These are phyloP conservation scores for Pheosia gnoma DNA, from an alignment of 2,888 invertebrate species.

Conservation along the genomic window DNA sequence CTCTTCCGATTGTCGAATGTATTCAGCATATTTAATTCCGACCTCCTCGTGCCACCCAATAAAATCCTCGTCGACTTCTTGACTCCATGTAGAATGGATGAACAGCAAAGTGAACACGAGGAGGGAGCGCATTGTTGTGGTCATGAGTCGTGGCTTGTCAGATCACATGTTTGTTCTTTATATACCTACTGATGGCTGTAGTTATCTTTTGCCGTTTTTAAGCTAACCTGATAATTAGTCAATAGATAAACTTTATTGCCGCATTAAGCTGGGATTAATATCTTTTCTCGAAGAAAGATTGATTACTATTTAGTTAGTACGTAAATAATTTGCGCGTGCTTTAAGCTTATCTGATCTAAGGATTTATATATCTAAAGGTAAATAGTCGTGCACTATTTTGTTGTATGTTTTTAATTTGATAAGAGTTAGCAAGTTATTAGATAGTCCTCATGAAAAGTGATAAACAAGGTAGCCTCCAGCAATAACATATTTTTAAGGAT, in stretches of 20 bases:
- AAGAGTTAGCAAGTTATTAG: too few species aligned
- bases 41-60: conserved; percentile 59
- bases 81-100: conserved; percentile 27
- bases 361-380: conserved; percentile 13
- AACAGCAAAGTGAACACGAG: conserved; percentile 42
- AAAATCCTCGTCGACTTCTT: conserved; percentile 30
- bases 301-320: conserved; percentile 18
- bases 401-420: not conserved
- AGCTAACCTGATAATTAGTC: conserved; percentile 27
- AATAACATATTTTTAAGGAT: too few species aligned
- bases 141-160: not conserved
- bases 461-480: too few species aligned
- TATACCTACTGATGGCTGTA: not conserved
- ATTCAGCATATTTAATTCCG: conserved; percentile 59
- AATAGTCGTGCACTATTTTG: not conserved
- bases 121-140: conserved; percentile 42
- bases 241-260: conserved; percentile 45
- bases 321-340: conserved; percentile 12
- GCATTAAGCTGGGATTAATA: conserved; percentile 41
- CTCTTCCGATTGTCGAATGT: conserved; percentile 53
- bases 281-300: conserved; percentile 24
- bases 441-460: too few species aligned
- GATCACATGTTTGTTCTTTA: not conserved
- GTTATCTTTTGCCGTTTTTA: conserved; percentile 10
- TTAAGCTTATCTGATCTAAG: conserved; percentile 11